A percentile compares a stretch with the other conserved stretches of the same genome.
These are phyloP conservation scores for Bombus terrestris DNA, from an alignment of 1,140 invertebrate species.

Conservation along the genomic window DNA sequence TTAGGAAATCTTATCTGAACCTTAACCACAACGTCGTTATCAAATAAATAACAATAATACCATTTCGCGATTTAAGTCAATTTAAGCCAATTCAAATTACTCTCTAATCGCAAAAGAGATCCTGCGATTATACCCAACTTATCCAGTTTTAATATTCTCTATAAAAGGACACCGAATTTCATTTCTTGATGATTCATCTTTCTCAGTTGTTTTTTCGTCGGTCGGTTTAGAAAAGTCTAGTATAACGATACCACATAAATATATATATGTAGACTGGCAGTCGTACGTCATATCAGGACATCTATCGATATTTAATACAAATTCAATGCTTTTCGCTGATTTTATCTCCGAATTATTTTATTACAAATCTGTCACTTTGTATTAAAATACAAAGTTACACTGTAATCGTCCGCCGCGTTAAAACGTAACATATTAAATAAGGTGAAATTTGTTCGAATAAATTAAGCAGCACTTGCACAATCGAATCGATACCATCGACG, in stretches of 20 bases:
- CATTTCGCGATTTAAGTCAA: not conserved
- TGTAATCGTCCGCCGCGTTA: too few relatives aligned
- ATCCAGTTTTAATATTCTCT: not conserved
- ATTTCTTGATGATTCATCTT: not conserved
- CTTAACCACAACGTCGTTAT: not conserved
- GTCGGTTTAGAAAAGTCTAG: not conserved
- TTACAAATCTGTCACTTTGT: not conserved
- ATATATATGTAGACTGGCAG: not conserved
- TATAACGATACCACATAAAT: too few relatives aligned
- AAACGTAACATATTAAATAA: too few relatives aligned
- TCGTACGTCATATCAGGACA: not conserved
- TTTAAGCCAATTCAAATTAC: not conserved
- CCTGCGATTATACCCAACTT: not conserved
- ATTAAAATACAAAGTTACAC: too few relatives aligned
- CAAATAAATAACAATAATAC: constrained; percentile 1
- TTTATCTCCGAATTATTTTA: not conserved
- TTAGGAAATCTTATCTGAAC: not conserved
- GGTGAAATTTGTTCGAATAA: too few relatives aligned
- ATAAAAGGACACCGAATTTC: not conserved
- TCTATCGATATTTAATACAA: too few relatives aligned
- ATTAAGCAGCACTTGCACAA: too few relatives aligned
- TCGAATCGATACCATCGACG: too few relatives aligned
- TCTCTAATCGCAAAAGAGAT: not conserved
- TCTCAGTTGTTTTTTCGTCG: not conserved
- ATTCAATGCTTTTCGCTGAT: too few relatives aligned